Evolutionary conservation across 2,797 vertebrate species (phyloP).

Genomic region (Phoebastria nigripes): DNA sequence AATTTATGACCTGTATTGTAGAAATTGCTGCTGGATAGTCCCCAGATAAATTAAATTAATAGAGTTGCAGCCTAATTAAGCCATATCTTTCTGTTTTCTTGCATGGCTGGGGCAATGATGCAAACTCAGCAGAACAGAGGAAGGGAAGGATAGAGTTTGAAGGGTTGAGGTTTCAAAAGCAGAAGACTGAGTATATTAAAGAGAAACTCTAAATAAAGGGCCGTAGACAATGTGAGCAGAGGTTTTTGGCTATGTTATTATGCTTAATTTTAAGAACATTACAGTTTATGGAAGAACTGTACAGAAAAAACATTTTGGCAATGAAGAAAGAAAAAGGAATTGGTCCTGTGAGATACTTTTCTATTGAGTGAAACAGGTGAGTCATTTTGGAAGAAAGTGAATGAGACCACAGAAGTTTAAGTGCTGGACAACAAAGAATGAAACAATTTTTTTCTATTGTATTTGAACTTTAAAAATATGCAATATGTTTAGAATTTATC

Average conservation of each 20-base stretch:
- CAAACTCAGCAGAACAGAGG: slow-evolving; percentile 41
- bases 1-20: slow-evolving; percentile 43
- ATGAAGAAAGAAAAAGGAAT: not conserved
- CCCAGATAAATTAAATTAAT: slow-evolving; percentile 63
- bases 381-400: not conserved
- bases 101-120: slow-evolving; percentile 27
- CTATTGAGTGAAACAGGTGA: not conserved
- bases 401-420: not conserved
- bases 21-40: slow-evolving; percentile 49
- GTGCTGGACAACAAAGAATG: not conserved
- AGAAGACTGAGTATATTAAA: not conserved
- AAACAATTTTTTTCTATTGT: not conserved
- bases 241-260: not conserved
- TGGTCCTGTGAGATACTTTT: not conserved
- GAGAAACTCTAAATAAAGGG: not conserved
- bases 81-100: slow-evolving; percentile 57
- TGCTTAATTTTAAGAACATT: not conserved
- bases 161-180: not conserved
- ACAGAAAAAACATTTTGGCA: not conserved
- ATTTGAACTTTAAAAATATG: not conserved
- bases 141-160: not conserved
- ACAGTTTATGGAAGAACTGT: not conserved
- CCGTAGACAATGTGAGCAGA: not conserved
- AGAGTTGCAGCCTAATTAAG: slow-evolving; percentile 53
- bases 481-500: not conserved